Evolutionary conservation across 2,113 vertebrate genomes (phyloP), one percentile per base, ranked within the genome.

Genomic region (Cyrtonyx montezumae): DNA sequence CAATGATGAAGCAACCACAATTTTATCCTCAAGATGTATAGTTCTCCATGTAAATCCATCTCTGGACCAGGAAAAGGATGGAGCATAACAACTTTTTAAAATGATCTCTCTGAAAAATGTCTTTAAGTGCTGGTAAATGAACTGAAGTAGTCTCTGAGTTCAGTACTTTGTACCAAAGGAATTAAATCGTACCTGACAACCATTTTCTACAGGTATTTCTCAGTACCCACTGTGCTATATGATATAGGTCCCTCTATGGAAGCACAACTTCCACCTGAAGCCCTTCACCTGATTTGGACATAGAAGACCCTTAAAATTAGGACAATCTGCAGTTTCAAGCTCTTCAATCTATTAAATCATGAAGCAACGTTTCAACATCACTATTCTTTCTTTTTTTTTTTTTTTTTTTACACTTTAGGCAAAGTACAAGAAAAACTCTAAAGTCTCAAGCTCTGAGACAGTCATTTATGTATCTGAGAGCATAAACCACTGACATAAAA

Each of bases 321-420:
- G 46, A 67, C 28, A 90, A 49, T 34, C 42, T 79, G 63, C 46
- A 61, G n/a, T 46, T 75, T 45, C 18, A 30, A 43, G 23, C 37
- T 45, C 62, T 56, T 61, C 42, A 15, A 37, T 65, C 46, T 67
- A 40, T 20, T 55, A 45, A 34, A 75, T 30, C 37, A 56, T 28
- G 51, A 56, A 94, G 45, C 51, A 11, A 7, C 8, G 15, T 8
- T 79, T 45, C 1, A 2, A 1, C 25, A 26, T 49, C 1, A 0
- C 45, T 37, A 8, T 46, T 81, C 55, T n/a, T 25, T 14, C 26
- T 63, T 53, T 68, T 19, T 58, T 61, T 20, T 13, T 34, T 63
- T 53, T 68, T 19, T 58, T 61, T 20, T 13, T 34, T 21, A 62
- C 68, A 49, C n/a, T 28, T 17, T 4, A 61, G 16, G 56, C 37